Evolutionary conservation across 2,797 vertebrate species (phyloP), one percentile per base, ranked within the genome.

Genomic region (Diplodus puntazzo): DNA sequence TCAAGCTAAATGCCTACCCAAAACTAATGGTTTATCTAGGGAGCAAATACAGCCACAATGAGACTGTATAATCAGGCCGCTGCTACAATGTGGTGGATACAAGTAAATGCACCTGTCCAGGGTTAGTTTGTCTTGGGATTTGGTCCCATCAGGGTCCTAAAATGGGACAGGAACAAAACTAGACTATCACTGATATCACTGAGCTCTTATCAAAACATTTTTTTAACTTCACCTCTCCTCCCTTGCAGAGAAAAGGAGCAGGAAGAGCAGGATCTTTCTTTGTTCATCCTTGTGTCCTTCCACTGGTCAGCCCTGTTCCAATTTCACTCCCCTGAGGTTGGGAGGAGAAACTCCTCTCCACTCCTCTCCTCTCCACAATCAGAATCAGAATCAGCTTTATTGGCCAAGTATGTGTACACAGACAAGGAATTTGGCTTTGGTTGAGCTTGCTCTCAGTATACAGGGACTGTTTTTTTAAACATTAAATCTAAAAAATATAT

Each of bases 291-390:
- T 11, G 16, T 68, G 49, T 83, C 68, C 80, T 67, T 75, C 48
- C 46, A 27, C 72, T 62, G 75, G 74, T 81, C 84, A 75, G 74
- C 48, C 77, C 48, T 70, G 71, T 83, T 88, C 69, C 62, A 45
- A 52, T 90, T 87, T 80, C 74, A 71, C 57, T 91, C 91, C 87
- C 91, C 64, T 69, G 93, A 72, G 93, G 77, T 67, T 89, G 92
- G 92, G 93, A 87, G 93, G 90, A 85, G 74, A 80, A 70, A 25
- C 69, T 52, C 43, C 59, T 63, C 70, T 55, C 30, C 43, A 75
- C 30, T 60, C 52, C 39, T 23, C 57, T 27, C 52, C 55, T 39
- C 54, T 25, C 46, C 45, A 45, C 39, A 39, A 39, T 39, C 39
- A 39, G 39, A 39, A 39, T 11, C 39, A 39, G 10, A 39, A 11